Base-by-base conservation (phyloP, 2,888 invertebrate species). In the Candidula unifasciata region DNA sequence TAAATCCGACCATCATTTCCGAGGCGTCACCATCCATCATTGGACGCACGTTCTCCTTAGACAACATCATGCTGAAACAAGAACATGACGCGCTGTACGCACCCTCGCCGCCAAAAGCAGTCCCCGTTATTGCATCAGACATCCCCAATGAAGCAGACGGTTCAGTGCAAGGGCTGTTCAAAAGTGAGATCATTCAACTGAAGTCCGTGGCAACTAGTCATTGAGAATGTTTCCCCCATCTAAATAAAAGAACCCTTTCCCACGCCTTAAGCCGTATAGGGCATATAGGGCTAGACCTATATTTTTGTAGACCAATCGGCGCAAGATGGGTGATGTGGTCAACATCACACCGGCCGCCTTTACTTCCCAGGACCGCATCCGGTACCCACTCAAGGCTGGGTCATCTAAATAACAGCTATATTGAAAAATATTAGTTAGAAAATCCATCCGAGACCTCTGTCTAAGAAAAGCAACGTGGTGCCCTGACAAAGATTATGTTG, bases 61-160 rank as follows among this genome's bases (percentile, higher is more conserved):
- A 84, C 54, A 84, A 60, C 57, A 83, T 88, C 64, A 69, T 87
- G 74, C 57, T 88, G 71, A 88, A 88, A 81, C 87, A 87, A 44
- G 87, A 84, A 35, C 83, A 85, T 24, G 88, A 88, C 77, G 85
- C 87, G 18, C 78, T 85, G 79, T 88, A 87, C 64, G 85, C 88
- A 8, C 89, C 89, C 6, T 87, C 88, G 16, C 88, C 89, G 18
- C 89, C 89, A 16, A 89, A 89, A 78, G 89, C 89, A 6, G 83
- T 88, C 33, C 89, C 89, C 0, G 89, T 89, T 0, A 83, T 80
- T 81, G 44, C 84, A 27, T 60, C 85, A 35, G 87, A 87, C 54
- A 73, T 66, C 33, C 35, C 77, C 60, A 80, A 69, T 76, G 87
- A 87, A 52, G 79, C 81, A n/a, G 84, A 85, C 5, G 81, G 68